Base-by-base conservation (phyloP, 1,140 invertebrate species). In the Achatina immaculata region DNA sequence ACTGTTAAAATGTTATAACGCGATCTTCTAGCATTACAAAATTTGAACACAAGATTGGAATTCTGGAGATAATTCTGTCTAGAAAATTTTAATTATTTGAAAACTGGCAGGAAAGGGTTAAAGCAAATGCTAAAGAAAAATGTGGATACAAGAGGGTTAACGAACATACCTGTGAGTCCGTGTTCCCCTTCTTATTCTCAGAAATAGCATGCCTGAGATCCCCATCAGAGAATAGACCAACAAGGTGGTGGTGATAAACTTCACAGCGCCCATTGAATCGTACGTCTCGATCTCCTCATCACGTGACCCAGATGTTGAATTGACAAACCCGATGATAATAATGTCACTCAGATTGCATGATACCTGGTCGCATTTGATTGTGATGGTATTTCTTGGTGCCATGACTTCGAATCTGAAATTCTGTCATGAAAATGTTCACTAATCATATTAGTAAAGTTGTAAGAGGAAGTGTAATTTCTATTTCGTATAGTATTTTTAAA, bases 171-270 rank as follows among this genome's bases (percentile, higher is more conserved):
- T 76, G n/a, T 76, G 74, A 62, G 38, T n/a, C 34, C 48, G 58
- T n/a, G 74, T 40, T 3, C 51, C 74, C 14, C 74, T 31, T 51
- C 58, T 1, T 11, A 76, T 62, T 36, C 55, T 38, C 31, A 76
- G 28, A 36, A 65, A 19, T 16, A 76, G 55, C 21, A 76, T n/a
- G n/a, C 74, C 74, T 55, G 74, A 36, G 31, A 76, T 76, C 0
- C 74, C 74, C 31, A 76, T 34, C 16, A 76, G 74, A n/a, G 38
- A 76, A 24, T 76, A 76, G 19, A 76, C 74, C 14, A 76, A 14
- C n/a, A 76, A 38, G 28, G 74, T 76, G 55, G 74, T 51, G 0
- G 62, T 34, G 51, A 76, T 76, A n/a, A 76, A 76, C 34, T 76
- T 31, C 74, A 76, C 40, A 31, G 74, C 74, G 31, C 74, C 74